Base-by-base conservation (phyloP, 2,888 invertebrate species). In the Andrena haemorrhoa region DNA sequence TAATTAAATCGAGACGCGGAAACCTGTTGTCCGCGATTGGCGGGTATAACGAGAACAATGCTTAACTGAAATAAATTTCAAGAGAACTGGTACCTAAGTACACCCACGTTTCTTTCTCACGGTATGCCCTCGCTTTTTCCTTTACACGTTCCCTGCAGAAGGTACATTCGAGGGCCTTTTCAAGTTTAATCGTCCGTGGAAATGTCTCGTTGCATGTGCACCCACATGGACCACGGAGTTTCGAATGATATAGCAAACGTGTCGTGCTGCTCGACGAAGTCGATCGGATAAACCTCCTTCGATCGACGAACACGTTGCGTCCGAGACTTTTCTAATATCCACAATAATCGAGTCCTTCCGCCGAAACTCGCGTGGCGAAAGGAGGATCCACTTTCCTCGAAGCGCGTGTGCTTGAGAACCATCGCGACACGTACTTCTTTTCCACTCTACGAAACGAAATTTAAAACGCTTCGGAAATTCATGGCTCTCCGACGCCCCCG, bases 1-100 rank as follows among this genome's bases (percentile, higher is more conserved):
- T 88, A 88, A 89, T 88, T 83, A 79, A 83, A 81, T 68, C 61
- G 53, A 29, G n/a, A 10, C 35, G 41, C 31, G 31, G 47, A 29
- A 61, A 79, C 20, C 58, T 79, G 69, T 41, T 76, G 49, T 65
- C 12, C 60, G 51, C 29, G 31, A 76, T 51, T 31, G 29, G 66
- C 26, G 35, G 12, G 23, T n/a, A 7, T 2, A 23, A 41, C 10
- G 4, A 10, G 10, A 10, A 12, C 31, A 20, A 12, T 0, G 2
- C 29, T n/a, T 26, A 35, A n/a, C 26, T 49, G 3, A 3, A n/a
- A 35, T 20, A 5, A 41, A 69, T 47, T 41, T 6, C 53, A 35
- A 7, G 33, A 16, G 26, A 12, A 60, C 29, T 2, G 0, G 10
- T 4, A 23, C 23, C 23, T 23, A 23, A 1, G 23, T 23, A 29